Percentiles rank a stretch among this genome's conserved stretches.
Evolutionary conservation across 2,797 vertebrate genomes (phyloP).

Genomic region (Esox lucius): DNA sequence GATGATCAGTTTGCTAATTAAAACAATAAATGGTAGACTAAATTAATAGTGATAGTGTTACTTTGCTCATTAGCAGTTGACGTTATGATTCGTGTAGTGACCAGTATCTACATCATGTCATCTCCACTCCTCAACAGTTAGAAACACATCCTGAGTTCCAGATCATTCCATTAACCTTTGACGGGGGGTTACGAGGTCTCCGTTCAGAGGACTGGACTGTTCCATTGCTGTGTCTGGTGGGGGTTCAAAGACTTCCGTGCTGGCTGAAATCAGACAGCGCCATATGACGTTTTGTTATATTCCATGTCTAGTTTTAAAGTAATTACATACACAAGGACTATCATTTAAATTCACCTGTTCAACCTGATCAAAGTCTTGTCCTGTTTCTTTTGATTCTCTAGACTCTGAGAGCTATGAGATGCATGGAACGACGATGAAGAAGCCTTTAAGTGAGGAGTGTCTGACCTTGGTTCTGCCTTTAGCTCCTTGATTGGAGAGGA

Average conservation of each 20-base stretch:
- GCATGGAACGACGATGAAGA: not conserved
- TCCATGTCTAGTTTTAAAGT: not conserved
- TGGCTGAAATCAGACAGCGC: not conserved
- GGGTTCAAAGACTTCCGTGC: not conserved
- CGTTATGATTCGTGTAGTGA: not conserved
- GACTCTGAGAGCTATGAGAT: not conserved
- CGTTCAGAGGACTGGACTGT: not conserved
- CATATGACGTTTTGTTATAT: not conserved
- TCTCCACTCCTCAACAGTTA: too few relatives aligned
- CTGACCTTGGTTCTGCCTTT: not conserved
- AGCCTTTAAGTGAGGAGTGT: slow-evolving; percentile 2
- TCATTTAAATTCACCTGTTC: not conserved
- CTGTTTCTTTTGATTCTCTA: not conserved
- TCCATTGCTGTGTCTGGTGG: not conserved
- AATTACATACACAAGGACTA: not conserved
- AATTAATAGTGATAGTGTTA: not conserved
- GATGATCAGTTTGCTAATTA: not conserved
- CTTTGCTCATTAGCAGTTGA: not conserved
- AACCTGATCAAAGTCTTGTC: not conserved
- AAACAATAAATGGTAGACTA: not conserved
- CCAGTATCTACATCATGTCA: not conserved
- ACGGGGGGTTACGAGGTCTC: not conserved
- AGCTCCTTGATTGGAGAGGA: not conserved
- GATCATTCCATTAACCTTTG: not conserved
- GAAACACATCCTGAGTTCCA: not conserved